phyloP scores from a whole-genome alignment of 2,888 invertebrate genomes.

The Eristalinus sepulchralis region DNA sequence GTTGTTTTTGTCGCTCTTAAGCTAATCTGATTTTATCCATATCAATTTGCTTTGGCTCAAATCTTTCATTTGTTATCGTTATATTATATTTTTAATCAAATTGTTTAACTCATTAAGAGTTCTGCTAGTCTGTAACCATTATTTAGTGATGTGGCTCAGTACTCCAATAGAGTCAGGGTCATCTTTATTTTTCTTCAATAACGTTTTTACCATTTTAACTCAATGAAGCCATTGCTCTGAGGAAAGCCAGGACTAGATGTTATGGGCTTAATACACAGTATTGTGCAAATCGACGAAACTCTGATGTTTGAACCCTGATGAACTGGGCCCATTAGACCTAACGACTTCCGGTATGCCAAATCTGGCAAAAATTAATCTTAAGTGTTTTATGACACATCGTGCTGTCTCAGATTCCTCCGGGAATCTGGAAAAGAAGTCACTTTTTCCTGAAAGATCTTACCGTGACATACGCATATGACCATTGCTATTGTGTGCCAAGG shows the following conservation, averaged over 20 bases:
- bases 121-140: slow-evolving; percentile 20
- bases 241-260: slow-evolving; percentile 14
- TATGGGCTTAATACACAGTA: not conserved
- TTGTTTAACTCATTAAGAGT: slow-evolving; percentile 19
- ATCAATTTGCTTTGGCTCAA: slow-evolving; percentile 6
- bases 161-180: slow-evolving; percentile 10
- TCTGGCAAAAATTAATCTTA: slow-evolving; percentile 18
- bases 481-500: too few species aligned
- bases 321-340: slow-evolving; percentile 15
- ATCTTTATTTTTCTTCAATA: slow-evolving; percentile 22
- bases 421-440: not conserved
- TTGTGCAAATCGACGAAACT: not conserved
- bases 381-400: not conserved
- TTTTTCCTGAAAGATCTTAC: too few species aligned
- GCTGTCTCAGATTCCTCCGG: slow-evolving; percentile 4
- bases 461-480: too few species aligned
- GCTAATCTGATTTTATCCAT: not conserved
- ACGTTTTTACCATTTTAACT: slow-evolving; percentile 5
- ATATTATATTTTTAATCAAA: not conserved
- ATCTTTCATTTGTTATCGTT: slow-evolving; percentile 5
- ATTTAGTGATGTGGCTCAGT: slow-evolving; percentile 17
- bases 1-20: slow-evolving; percentile 1
- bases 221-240: slow-evolving; percentile 24
- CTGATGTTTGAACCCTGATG: not conserved
- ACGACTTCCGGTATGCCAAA: slow-evolving; percentile 27